Evolutionary conservation across 2,888 invertebrate species (phyloP).

Genomic region (Lamellibrachia columna): DNA sequence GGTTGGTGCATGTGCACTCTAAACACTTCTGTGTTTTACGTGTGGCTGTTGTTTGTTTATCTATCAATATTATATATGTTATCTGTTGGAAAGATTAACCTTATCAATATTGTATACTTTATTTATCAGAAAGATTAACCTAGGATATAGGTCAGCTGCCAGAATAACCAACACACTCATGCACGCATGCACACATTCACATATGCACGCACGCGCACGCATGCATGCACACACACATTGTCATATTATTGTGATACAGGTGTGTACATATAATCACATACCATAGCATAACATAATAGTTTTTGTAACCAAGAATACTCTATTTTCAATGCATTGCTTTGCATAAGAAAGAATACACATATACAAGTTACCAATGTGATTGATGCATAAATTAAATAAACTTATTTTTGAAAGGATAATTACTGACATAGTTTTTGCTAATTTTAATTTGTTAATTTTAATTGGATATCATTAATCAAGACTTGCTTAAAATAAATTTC

Average conservation of each 20-base stretch:
- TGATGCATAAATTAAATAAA: background rate
- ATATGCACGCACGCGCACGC: background rate
- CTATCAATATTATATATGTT: background rate
- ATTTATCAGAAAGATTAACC: background rate
- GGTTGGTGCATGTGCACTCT: background rate
- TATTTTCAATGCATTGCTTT: background rate
- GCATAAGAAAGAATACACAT: background rate
- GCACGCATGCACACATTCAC: background rate
- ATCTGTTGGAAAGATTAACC: background rate
- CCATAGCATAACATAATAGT: background rate
- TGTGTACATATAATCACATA: background rate
- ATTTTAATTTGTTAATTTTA: background rate
- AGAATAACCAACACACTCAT: background rate
- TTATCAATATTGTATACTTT: background rate
- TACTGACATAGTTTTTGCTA: background rate
- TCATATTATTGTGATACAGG: too few species aligned
- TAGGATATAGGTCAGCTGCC: background rate
- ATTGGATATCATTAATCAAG: background rate
- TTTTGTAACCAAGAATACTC: too few species aligned
- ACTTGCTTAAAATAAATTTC: background rate
- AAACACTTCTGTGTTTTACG: background rate
- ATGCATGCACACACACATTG: background rate
- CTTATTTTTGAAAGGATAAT: background rate
- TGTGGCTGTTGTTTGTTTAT: background rate
- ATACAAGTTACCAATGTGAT: background rate